Evolutionary conservation across 2,888 invertebrate genomes (phyloP).

Genomic region (Drosophila neotestacea): DNA sequence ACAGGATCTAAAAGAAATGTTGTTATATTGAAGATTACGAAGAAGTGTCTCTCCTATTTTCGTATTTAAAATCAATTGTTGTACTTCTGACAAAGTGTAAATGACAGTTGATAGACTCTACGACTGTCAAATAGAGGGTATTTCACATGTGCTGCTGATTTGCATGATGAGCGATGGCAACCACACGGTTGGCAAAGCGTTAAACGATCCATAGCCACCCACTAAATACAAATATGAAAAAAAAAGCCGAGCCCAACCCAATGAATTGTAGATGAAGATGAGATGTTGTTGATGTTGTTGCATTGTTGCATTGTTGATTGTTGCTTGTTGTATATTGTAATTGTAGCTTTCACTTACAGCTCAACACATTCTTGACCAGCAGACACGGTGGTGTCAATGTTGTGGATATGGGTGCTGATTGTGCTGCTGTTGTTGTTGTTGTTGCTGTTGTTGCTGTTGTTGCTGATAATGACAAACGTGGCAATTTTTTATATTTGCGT

Average conservation of each 20-base stretch:
- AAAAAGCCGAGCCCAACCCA: not conserved
- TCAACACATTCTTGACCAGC: conserved; percentile 80
- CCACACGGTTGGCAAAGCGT: conserved; percentile 1
- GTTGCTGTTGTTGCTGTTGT: conserved; percentile 32
- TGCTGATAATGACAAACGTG: conserved; percentile 70
- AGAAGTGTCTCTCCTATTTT: too few species aligned
- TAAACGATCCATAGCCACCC: conserved; percentile 10
- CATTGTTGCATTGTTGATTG: too few species aligned
- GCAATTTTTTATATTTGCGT: conserved; percentile 75
- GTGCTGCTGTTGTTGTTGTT: conserved; percentile 25
- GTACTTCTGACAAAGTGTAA: not conserved
- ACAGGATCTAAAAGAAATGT: too few species aligned
- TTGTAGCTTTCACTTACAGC: conserved; percentile 78
- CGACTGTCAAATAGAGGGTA: conserved; percentile 13
- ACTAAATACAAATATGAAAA: not conserved
- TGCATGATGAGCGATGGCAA: conserved; percentile 47
- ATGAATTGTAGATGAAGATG: too few species aligned
- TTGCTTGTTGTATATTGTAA: conserved; percentile 13
- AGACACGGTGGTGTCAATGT: conserved; percentile 59
- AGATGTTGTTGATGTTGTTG: conserved; percentile 4
- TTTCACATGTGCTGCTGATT: conserved; percentile 40
- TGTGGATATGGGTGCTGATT: conserved; percentile 19
- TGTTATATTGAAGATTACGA: too few species aligned
- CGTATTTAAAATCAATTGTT: too few species aligned
- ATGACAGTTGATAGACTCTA: not conserved